Evolutionary conservation across 2,888 invertebrate species (phyloP).

Genomic region (Amorpha juglandis): DNA sequence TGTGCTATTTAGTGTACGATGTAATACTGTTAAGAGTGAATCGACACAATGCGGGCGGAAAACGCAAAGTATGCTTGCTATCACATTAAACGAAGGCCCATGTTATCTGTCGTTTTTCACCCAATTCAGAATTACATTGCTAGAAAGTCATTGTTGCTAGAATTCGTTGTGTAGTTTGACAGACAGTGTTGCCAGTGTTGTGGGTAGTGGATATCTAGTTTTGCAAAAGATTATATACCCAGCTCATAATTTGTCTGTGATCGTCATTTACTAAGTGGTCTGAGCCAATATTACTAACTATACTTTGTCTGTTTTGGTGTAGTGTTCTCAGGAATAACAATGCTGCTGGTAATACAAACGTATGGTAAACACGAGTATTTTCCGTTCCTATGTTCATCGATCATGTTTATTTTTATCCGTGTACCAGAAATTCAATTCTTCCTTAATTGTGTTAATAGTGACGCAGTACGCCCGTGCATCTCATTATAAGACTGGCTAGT

Average conservation of each 20-base stretch:
- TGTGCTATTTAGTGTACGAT: conserved; percentile 61
- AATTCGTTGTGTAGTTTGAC: no score
- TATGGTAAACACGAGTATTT: neutral
- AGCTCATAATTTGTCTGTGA: no score
- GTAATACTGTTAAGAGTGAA: conserved; percentile 45
- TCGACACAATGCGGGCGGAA: conserved; percentile 40
- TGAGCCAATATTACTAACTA: no score
- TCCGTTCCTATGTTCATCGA: neutral
- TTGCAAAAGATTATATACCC: no score
- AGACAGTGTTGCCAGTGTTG: no score
- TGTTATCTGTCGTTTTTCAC: conserved; percentile 35
- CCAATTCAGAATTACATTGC: neutral
- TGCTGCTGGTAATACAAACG: neutral
- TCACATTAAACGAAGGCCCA: conserved; percentile 28
- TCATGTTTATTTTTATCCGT: conserved; percentile 20
- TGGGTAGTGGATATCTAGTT: no score
- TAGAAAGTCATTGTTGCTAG: neutral
- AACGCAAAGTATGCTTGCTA: conserved; percentile 43
- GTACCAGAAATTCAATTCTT: neutral
- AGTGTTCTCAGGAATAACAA: no score
- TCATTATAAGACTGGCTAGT: neutral
- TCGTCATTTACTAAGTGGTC: no score
- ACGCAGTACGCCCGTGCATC: neutral
- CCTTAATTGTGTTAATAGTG: neutral
- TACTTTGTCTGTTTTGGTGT: neutral